Base-by-base conservation (phyloP, 2,113 vertebrate species). In the Procavia capensis region DNA sequence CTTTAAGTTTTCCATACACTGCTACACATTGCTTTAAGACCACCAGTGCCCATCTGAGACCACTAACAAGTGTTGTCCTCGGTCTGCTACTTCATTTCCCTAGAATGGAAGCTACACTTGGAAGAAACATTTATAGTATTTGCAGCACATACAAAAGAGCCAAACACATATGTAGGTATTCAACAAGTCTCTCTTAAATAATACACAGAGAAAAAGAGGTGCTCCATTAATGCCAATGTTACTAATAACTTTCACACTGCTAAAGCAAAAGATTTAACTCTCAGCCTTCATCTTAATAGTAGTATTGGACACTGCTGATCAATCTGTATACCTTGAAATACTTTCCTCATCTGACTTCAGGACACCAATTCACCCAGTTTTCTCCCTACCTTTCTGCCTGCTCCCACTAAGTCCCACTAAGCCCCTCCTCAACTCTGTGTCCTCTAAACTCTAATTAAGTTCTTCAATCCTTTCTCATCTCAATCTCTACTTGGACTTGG, bases 371-470 rank as follows among this genome's bases (percentile, higher is more conserved):
- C 31, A 88, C 27, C 14, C n/a, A 31, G n/a, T 63, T 83, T 54
- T 75, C 76, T 27, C 63, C 34, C 41, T 63, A 39, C 25, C 43
- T 63, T 64, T 47, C 54, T 50, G n/a, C 45, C 6, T 45, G 16
- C 16, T 75, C 41, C 34, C 75, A 47, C n/a, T 64, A 59, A 70
- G 20, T 88, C n/a, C 66, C n/a, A 43, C 54, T 64, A 75, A 31
- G 36, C 20, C 64, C 47, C 47, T 85, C n/a, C 70, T 91, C 43
- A 72, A 63, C 63, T 72, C 19, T 41, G 22, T 47, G 29, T 80
- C 14, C 84, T 78, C 86, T 54, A 81, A 90, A 68, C n/a, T 13
- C 66, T 85, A 84, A 43, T 36, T 64, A 91, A 93, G 63, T 88
- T 93, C 64, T 85, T 50, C 31, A 81, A 74, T 19, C 17, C 80